phyloP scores from a whole-genome alignment of 2,888 invertebrate genomes.

The Diogma glabrata region DNA sequence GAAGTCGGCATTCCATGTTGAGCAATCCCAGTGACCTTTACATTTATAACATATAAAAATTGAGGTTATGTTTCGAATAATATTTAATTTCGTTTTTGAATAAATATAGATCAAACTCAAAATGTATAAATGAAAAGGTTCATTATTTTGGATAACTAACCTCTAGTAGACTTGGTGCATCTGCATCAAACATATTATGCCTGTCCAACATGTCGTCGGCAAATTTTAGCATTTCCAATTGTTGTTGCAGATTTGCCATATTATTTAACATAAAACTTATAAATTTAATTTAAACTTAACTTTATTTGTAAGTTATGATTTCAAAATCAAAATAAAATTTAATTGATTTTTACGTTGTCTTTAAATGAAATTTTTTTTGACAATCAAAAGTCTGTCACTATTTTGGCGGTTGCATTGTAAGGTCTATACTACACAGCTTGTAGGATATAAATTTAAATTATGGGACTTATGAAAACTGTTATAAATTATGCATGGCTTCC shows the following conservation, averaged over 20 bases:
- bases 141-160: no score
- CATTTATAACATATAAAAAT: conserved; percentile 13
- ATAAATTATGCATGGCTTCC: no score
- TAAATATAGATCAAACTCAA: no score
- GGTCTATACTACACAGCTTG: no score
- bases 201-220: conserved; percentile 73
- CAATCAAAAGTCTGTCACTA: no score
- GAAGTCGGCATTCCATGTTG: conserved; percentile 64
- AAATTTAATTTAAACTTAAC: not conserved
- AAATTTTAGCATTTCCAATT: conserved; percentile 43
- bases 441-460: no score
- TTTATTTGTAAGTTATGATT: not conserved
- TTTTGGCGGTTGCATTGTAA: no score
- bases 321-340: no score
- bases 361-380: no score
- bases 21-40: conserved; percentile 54
- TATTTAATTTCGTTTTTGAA: not conserved
- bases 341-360: no score
- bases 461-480: no score
- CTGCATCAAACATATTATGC: conserved; percentile 37
- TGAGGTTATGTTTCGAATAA: conserved; percentile 8
- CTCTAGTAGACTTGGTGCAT: conserved; percentile 31
- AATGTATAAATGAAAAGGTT: not conserved
- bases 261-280: not conserved
- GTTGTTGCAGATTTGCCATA: conserved; percentile 7